Evolutionary conservation across 2,888 invertebrate genomes (phyloP).

Genomic region (Bombyx huttoni): DNA sequence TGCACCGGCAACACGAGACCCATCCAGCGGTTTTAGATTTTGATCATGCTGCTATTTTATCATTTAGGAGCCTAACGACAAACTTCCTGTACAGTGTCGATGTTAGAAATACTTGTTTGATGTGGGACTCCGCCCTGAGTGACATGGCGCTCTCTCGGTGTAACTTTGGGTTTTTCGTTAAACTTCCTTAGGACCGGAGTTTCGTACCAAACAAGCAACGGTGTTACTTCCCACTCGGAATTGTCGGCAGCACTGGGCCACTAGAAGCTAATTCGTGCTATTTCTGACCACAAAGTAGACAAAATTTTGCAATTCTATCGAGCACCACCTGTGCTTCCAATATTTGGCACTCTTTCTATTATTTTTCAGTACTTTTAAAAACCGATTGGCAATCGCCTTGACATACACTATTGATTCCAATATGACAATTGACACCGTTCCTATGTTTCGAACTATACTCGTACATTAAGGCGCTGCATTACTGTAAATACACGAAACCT

Average conservation of each 20-base stretch:
- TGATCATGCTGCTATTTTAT: constrained; percentile 56
- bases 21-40: constrained; percentile 29
- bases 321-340: constrained; percentile 68
- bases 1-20: constrained; percentile 24
- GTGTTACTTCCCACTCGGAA: constrained; percentile 25
- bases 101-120: constrained; percentile 48
- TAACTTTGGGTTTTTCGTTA: no score
- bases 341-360: constrained; percentile 62
- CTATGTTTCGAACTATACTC: neutral
- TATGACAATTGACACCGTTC: constrained; percentile 20
- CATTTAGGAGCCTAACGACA: constrained; percentile 62
- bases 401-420: constrained; percentile 26
- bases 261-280: constrained; percentile 37
- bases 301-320: constrained; percentile 54
- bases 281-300: constrained; percentile 54
- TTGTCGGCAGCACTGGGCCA: constrained; percentile 34
- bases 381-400: constrained; percentile 25
- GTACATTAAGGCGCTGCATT: neutral
- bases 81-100: constrained; percentile 46
- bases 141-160: neutral
- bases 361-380: constrained; percentile 30
- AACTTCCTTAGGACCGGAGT: constrained; percentile 1
- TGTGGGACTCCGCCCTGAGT: constrained; percentile 16
- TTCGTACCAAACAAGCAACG: constrained; percentile 26
- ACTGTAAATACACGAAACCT: neutral